phyloP scores from a whole-genome alignment of 2,113 vertebrate species.

The Capreolus pygargus region DNA sequence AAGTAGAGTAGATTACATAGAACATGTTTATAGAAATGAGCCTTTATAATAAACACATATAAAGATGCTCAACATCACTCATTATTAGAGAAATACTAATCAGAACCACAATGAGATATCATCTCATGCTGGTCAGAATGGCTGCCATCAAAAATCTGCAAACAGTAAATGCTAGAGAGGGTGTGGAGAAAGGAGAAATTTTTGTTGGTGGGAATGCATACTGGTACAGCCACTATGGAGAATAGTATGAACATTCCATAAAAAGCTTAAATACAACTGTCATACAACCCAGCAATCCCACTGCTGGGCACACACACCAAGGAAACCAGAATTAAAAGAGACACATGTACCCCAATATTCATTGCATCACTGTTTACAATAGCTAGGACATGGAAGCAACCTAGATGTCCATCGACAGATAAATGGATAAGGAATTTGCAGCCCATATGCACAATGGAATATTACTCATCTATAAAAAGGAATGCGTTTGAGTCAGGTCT shows the following conservation, averaged over 20 bases:
- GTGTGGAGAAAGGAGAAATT: neutral
- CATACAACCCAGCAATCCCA: neutral
- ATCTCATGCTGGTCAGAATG: neutral
- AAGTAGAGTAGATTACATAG: slow-evolving; percentile 53
- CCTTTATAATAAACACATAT: neutral
- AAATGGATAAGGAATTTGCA: neutral
- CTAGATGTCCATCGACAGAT: neutral
- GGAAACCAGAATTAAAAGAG: neutral
- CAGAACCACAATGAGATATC: neutral
- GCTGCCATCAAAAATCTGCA: neutral
- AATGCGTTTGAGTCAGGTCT: neutral
- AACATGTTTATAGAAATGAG: slow-evolving; percentile 39
- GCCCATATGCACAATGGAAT: neutral
- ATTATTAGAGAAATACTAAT: neutral
- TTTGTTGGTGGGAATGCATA: neutral
- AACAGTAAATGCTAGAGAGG: neutral
- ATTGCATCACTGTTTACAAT: neutral
- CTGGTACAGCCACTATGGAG: neutral
- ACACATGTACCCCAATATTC: neutral
- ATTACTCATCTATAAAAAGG: neutral
- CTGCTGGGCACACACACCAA: neutral
- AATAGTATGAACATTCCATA: neutral
- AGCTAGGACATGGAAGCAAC: neutral
- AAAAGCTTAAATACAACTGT: neutral
- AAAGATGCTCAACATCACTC: neutral